Conservation (phyloP, 2,888 invertebrate genomes). For the Xylota segnis region DNA sequence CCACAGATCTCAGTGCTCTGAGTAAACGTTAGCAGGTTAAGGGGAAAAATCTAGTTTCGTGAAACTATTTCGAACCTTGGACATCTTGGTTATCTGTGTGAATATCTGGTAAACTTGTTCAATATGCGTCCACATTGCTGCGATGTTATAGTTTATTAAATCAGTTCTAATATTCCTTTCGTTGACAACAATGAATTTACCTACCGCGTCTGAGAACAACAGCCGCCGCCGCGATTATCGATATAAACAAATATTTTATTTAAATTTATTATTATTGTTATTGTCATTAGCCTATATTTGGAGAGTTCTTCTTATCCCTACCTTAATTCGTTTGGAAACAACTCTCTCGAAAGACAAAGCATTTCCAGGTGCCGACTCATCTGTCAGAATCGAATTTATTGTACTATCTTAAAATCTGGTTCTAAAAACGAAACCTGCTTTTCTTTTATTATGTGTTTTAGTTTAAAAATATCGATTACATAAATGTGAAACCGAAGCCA, state of each 20-base stretch:
- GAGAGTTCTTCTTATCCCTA: not conserved
- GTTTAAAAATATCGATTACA: conserved; percentile 64
- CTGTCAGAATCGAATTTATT: conserved; percentile 51
- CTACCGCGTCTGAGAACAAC: not conserved
- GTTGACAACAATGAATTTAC: not conserved
- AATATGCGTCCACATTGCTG: not conserved
- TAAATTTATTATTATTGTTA: conserved; percentile 25
- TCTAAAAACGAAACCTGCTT: conserved; percentile 36
- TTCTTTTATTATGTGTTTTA: conserved; percentile 43
- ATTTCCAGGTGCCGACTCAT: conserved; percentile 24
- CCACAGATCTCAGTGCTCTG: too few species aligned
- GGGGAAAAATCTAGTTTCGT: too few species aligned
- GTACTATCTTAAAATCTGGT: conserved; percentile 29
- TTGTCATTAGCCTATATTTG: conserved; percentile 18
- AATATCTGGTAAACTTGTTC: too few species aligned
- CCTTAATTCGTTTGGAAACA: not conserved
- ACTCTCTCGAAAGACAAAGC: not conserved
- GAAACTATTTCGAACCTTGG: too few species aligned
- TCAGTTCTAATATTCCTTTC: not conserved
- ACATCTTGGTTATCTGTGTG: too few species aligned
- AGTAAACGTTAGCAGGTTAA: too few species aligned
- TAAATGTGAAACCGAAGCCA: conserved; percentile 47
- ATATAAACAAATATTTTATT: conserved; percentile 31
- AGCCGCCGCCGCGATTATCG: not conserved
- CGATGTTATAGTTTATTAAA: not conserved